Percentiles rank a stretch among this genome's conserved stretches.
Evolutionary conservation across 2,888 invertebrate genomes (phyloP).

Genomic region (Thymelicus acteon): DNA sequence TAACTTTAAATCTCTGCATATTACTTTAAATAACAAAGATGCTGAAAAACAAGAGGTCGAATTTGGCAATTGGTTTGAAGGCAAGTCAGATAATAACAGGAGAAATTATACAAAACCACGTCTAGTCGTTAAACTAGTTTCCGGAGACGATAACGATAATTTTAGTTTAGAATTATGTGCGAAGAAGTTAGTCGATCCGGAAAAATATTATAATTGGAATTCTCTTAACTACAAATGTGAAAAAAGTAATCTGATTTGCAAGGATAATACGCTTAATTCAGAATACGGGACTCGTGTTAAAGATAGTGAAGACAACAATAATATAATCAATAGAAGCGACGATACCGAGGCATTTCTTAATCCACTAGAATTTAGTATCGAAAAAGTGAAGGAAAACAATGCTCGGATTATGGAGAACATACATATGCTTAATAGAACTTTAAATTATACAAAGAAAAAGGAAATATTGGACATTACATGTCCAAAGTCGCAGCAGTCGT

Average conservation of each 20-base stretch:
- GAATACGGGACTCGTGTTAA: neutral
- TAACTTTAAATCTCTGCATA: conserved; percentile 66
- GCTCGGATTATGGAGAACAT: conserved; percentile 80
- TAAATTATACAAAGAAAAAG: conserved; percentile 76
- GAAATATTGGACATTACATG: conserved; percentile 67
- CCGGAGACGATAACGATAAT: conserved; percentile 58
- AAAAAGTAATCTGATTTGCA: conserved; percentile 4
- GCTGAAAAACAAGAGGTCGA: conserved; percentile 50
- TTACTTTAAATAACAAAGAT: conserved; percentile 63
- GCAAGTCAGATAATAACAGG: conserved; percentile 56
- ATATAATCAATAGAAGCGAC: neutral
- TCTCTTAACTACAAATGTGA: conserved; percentile 16
- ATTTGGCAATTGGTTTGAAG: conserved; percentile 71
- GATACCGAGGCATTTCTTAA: conserved; percentile 44
- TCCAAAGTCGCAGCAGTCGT: conserved; percentile 65
- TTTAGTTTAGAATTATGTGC: conserved; percentile 72
- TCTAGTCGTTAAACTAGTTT: conserved; percentile 71
- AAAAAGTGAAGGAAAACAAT: conserved; percentile 78
- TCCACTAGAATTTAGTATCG: conserved; percentile 73
- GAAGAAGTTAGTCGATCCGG: conserved; percentile 52
- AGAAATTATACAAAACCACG: conserved; percentile 63
- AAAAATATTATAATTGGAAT: conserved; percentile 40
- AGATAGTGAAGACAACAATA: conserved; percentile 7
- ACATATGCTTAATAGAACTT: conserved; percentile 72
- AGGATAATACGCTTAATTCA: neutral